phyloP scores from a whole-genome alignment of 2,113 vertebrate genomes.

The Brachypteracias leptosomus region DNA sequence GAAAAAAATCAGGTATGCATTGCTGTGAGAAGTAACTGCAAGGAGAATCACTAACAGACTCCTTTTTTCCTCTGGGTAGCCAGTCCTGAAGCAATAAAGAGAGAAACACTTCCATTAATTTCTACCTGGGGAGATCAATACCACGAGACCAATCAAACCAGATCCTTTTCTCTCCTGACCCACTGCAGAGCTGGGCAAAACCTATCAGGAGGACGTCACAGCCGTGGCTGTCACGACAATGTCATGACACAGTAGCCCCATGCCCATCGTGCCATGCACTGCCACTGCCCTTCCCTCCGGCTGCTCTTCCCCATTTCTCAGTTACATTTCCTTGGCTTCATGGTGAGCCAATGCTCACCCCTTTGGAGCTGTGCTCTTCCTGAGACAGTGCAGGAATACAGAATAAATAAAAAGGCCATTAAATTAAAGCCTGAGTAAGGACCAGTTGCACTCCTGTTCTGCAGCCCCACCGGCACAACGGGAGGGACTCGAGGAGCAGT shows the following conservation, averaged over 20 bases:
- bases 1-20: not conserved
- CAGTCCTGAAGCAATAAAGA: not conserved
- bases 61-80: not conserved
- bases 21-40: not conserved
- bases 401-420: not conserved
- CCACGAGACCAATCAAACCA: not conserved
- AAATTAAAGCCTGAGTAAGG: not conserved
- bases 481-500: not conserved
- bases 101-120: conserved; percentile 1
- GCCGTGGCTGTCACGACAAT: rapidly evolving
- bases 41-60: not conserved
- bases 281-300: not conserved
- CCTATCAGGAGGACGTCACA: rapidly evolving
- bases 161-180: not conserved
- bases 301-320: not conserved
- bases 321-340: rapidly evolving
- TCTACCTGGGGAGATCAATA: not conserved
- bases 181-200: not conserved
- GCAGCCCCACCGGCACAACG: not conserved
- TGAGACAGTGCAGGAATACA: not conserved
- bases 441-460: not conserved
- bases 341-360: not conserved
- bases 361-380: not conserved
- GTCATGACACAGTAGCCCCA: rapidly evolving
- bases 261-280: rapidly evolving